phyloP scores from a whole-genome alignment of 2,113 vertebrate species.

The Callithrix jacchus region DNA sequence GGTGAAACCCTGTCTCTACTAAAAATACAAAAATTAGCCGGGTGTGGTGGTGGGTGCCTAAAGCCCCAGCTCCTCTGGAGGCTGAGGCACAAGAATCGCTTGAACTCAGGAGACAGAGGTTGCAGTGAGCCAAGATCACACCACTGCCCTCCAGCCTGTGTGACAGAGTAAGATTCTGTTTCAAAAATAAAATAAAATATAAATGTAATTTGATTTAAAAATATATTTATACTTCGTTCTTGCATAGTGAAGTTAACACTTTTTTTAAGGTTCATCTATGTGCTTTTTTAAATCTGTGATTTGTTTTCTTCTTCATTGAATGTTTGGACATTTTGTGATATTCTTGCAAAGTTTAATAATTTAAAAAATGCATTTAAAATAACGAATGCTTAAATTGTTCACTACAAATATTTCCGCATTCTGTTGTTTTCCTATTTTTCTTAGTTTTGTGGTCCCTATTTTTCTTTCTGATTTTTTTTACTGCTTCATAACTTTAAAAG shows the following conservation, averaged over 20 bases:
- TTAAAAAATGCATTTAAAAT: background rate
- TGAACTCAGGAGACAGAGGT: no score
- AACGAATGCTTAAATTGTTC: background rate
- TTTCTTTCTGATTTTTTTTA: background rate
- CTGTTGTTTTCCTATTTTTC: background rate
- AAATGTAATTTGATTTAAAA: no score
- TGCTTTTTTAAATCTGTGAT: background rate
- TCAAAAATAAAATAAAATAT: no score
- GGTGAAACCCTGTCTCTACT: no score
- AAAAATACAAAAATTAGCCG: no score
- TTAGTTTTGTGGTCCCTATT: background rate
- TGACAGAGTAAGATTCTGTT: no score
- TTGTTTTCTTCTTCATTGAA: background rate
- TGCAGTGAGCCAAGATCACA: no score
- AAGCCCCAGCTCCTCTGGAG: no score
- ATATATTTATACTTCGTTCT: background rate
- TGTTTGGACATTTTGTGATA: background rate
- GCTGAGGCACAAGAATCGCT: no score
- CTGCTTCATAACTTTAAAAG: background rate
- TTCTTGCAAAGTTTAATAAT: background rate
- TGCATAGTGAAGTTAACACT: background rate
- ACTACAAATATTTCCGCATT: background rate
- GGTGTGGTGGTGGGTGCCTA: no score
- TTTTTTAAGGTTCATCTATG: background rate
- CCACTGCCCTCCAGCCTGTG: no score